Base-by-base conservation (phyloP, 2,888 invertebrate genomes). In the Temnothorax unifasciatus region DNA sequence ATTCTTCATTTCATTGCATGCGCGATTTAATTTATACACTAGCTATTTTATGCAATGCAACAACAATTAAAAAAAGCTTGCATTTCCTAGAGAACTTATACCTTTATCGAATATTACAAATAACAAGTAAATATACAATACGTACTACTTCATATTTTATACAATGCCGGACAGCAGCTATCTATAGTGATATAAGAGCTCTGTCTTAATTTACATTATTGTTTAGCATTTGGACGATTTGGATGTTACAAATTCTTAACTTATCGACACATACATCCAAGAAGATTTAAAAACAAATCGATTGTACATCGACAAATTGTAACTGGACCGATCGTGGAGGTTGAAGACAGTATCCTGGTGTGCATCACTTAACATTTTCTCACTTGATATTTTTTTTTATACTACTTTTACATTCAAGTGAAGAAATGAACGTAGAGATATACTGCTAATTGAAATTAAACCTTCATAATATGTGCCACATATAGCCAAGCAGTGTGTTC, bases 151-250 rank as follows among this genome's bases (percentile, higher is more conserved):
- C 69, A 85, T 75, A 88, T 47, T 84, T 84, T 85, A 89, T 82
- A 89, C 73, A 85, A 61, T 64, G 52, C 63, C 50, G 74, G 68
- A 25, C 77, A 66, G 84, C 73, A 84, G 74, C 76, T 86, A 68
- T 57, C 64, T 86, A 83, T 71, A 73, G 2, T 77, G 77, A 88
- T 84, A 69, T 61, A 86, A 82, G 59, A 68, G 63, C 85, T 83
- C 73, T 74, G 57, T 47, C 85, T 88, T 88, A 88, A 82, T 87
- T 83, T 88, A 90, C 82, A 90, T 88, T 91, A 91, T 90, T 90
- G 87, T 91, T 89, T 91, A 90, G 82, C 76, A 84, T 85, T 76
- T 90, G 90, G 91, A 91, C 88, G 90, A 90, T 86, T 87, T 76
- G 68, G 79, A 81, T 86, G 82, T 71, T 87, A 75, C n/a, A 87